These are phyloP conservation scores for Phalanger gymnotis DNA, from an alignment of 2,797 vertebrate species.

Conservation along the genomic window DNA sequence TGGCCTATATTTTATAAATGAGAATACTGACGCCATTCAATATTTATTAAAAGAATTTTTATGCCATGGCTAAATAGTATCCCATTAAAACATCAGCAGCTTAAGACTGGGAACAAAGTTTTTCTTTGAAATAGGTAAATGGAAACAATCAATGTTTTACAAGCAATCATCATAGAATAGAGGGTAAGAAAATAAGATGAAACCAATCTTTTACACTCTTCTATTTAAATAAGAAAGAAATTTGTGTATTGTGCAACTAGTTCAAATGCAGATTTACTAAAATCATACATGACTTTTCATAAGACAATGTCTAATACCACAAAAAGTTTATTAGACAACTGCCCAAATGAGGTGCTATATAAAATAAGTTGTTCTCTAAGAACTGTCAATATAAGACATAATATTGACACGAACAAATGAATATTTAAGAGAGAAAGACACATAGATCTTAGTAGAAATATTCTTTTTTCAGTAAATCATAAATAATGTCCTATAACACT, in stretches of 20 bases:
- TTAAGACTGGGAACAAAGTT: not conserved
- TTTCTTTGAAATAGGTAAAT: not conserved
- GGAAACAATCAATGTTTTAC: not conserved
- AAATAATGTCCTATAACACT: too few relatives aligned
- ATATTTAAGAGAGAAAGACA: not conserved
- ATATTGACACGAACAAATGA: not conserved
- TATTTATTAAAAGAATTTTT: not conserved
- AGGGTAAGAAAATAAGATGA: not conserved
- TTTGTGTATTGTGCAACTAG: not conserved
- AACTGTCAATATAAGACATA: not conserved
- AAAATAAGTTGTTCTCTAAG: not conserved
- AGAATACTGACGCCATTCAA: not conserved
- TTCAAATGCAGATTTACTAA: not conserved
- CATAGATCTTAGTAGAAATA: not conserved
- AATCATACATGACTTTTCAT: not conserved
- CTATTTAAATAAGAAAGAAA: constrained; percentile 12
- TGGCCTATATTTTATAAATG: not conserved
- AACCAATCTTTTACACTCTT: not conserved
- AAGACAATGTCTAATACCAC: not conserved
- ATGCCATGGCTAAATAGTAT: not conserved
- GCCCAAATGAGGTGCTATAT: not conserved
- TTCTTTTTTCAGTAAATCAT: not conserved
- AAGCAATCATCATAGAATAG: not conserved
- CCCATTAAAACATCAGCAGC: not conserved
- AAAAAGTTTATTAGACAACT: not conserved